Conservation (phyloP, 2,888 invertebrate genomes). For the Laspeyria flexula region DNA sequence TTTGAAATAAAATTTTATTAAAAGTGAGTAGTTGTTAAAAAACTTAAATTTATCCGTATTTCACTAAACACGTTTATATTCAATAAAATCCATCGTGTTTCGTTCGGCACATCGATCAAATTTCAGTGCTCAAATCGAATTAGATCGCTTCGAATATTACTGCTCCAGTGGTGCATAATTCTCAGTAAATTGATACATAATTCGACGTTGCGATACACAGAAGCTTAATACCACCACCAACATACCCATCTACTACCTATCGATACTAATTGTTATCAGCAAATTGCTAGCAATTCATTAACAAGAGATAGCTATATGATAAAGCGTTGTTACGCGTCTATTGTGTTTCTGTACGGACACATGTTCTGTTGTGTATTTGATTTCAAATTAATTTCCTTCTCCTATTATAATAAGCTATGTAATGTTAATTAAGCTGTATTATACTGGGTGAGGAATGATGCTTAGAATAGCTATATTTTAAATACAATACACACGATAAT, state of each 20-base stretch:
- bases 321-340: background rate
- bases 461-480: no score
- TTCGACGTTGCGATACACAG: background rate
- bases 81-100: background rate
- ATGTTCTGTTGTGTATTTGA: background rate
- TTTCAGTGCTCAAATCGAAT: background rate
- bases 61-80: no score
- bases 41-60: no score
- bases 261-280: background rate
- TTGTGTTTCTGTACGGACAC: background rate
- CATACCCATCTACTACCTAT: background rate
- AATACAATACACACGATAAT: no score
- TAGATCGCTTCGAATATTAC: background rate
- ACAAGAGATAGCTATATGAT: background rate
- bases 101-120: background rate
- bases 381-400: no score
- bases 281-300: slow-evolving; percentile 2
- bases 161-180: background rate
- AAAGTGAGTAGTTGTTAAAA: no score
- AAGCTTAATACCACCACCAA: background rate
- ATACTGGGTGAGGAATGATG: no score
- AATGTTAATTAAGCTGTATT: no score
- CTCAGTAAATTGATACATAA: background rate
- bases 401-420: no score
- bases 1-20: no score